These are phyloP conservation scores for Synanthedon andrenaeformis DNA, from an alignment of 2,888 invertebrate species.

Conservation along the genomic window DNA sequence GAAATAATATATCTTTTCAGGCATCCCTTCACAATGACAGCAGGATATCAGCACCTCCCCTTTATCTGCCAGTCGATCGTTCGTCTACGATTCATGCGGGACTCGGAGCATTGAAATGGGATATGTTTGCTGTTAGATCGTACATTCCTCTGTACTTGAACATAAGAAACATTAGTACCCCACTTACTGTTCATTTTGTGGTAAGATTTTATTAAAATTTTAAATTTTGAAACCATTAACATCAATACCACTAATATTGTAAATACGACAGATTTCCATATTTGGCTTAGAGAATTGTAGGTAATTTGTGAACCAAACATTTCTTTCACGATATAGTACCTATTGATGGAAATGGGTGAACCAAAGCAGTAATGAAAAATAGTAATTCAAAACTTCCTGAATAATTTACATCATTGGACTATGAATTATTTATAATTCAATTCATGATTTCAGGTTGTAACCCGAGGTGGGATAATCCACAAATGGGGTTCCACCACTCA, in stretches of 20 bases:
- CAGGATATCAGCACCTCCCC: constrained; percentile 15
- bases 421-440: too few relatives aligned
- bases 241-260: neutral
- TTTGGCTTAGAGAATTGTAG: too few relatives aligned
- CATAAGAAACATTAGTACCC: constrained; percentile 20
- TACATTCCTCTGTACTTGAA: constrained; percentile 47
- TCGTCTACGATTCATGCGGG: constrained; percentile 22
- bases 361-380: too few relatives aligned
- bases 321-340: too few relatives aligned
- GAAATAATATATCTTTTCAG: constrained; percentile 15
- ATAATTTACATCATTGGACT: too few relatives aligned
- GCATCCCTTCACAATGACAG: constrained; percentile 34
- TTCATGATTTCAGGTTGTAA: constrained; percentile 41
- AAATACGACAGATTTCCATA: too few relatives aligned
- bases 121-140: constrained; percentile 24
- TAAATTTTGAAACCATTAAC: neutral
- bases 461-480: constrained; percentile 54
- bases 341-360: too few relatives aligned
- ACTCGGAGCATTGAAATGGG: constrained; percentile 31
- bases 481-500: constrained; percentile 63
- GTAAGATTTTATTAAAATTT: constrained; percentile 19
- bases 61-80: constrained; percentile 21
- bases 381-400: too few relatives aligned
- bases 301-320: too few relatives aligned
- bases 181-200: constrained; percentile 56